Evolutionary conservation across 2,888 invertebrate genomes (phyloP), one percentile per base, ranked within the genome.

Genomic region (Lepetodrilus schrolli): DNA sequence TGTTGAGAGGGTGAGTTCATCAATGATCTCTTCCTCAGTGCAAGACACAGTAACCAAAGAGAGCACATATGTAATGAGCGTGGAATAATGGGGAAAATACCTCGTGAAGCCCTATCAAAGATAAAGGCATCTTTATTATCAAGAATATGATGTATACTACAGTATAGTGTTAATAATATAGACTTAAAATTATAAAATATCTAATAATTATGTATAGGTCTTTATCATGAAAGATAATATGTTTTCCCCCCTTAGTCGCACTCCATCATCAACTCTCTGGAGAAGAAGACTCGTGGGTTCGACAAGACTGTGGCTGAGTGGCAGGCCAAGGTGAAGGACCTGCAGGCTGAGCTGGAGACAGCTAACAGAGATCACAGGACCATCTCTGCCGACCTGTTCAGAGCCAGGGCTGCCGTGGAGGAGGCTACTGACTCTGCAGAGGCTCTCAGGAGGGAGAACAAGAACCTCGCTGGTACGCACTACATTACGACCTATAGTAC

Each of bases 241-340:
- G n/a, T n/a, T n/a, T n/a, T n/a, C n/a, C n/a, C 43, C 17, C 43
- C 49, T 37, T 68, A 83, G 83, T 78, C 88, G 23, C 86, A 82
- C 74, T 84, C 86, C 72, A 85, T 83, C 90, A 97, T 98, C 92
- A 96, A 89, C 77, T 86, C 97, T 82, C 96, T 99, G 89, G 99
- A 99, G 92, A 99, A 99, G 96, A 99, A 98, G 92, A 98, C 99
- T 93, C 98, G 98, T 93, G 97, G 96, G 85, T 99, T 99, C 94
- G 99, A 99, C 94, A 98, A 99, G 93, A 98, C 98, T 93, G 96
- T 99, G 91, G 95, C 96, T 86, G 99, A 99, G 94, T 99, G 99
- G 99, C 98, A 99, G 93, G 95, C 97, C 93, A 99, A 99, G 94
- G 91, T 96, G 90, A 97, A 98, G 90, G 99, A 99, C 92, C 84